Conservation (phyloP, 2,888 invertebrate genomes). For the Globia sparganii region DNA sequence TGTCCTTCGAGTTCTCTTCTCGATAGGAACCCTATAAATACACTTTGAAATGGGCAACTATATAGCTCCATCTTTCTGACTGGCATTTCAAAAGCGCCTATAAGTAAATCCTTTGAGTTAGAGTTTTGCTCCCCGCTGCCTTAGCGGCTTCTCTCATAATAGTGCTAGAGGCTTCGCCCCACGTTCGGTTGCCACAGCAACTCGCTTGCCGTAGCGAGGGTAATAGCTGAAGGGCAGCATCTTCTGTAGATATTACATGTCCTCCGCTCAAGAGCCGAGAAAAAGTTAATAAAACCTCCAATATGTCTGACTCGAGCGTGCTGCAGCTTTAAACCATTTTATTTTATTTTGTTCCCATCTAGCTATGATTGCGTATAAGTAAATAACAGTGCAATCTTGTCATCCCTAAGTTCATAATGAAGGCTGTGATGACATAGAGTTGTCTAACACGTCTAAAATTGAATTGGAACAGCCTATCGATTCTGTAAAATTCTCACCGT, state of each 20-base stretch:
- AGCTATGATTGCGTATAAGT: background rate
- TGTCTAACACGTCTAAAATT: background rate
- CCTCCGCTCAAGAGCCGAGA: slow-evolving; percentile 31
- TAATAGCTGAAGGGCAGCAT: slow-evolving; percentile 57
- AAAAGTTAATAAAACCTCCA: slow-evolving; percentile 44
- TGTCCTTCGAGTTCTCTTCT: background rate
- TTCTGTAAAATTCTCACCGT: too few species aligned
- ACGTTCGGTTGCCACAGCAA: slow-evolving; percentile 69
- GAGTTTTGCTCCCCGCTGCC: slow-evolving; percentile 13
- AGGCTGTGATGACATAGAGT: background rate
- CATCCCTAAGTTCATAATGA: background rate
- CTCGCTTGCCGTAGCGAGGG: slow-evolving; percentile 53
- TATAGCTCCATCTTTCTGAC: background rate
- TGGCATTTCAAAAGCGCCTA: background rate
- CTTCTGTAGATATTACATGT: slow-evolving; percentile 57
- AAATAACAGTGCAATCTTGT: slow-evolving; percentile 3
- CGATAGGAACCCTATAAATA: too few species aligned
- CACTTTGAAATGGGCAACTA: background rate
- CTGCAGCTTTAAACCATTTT: slow-evolving; percentile 4
- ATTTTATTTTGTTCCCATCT: slow-evolving; percentile 2
- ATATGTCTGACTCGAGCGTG: slow-evolving; percentile 24
- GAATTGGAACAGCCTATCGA: too few species aligned
- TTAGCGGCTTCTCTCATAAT: slow-evolving; percentile 65
- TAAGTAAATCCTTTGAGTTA: background rate
- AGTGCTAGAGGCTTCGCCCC: slow-evolving; percentile 60